Evolutionary conservation across 2,113 vertebrate species (phyloP).

Genomic region (Bambusicola thoracicus): DNA sequence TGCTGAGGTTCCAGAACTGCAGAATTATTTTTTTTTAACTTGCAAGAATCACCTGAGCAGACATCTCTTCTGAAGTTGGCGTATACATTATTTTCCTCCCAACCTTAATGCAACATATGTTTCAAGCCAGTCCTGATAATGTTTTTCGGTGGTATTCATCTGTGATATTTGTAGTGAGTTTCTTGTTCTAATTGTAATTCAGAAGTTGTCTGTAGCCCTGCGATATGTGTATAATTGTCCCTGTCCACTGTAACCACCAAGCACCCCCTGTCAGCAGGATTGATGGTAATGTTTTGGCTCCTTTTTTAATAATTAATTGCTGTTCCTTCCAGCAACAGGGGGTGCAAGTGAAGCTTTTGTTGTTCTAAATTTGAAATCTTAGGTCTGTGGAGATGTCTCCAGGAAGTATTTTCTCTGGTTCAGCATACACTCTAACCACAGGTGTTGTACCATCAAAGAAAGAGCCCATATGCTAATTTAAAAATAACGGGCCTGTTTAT

Average conservation of each 20-base stretch:
- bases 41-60: background rate
- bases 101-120: slow-evolving; percentile 10
- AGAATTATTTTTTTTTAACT: background rate
- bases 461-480: slow-evolving; percentile 58
- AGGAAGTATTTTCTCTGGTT: slow-evolving; percentile 41
- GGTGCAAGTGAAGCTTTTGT: slow-evolving; percentile 57
- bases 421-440: slow-evolving; percentile 55
- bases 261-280: slow-evolving; percentile 60
- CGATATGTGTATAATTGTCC: slow-evolving; percentile 67
- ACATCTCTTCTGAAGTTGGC: slow-evolving; percentile 7
- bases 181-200: slow-evolving; percentile 58
- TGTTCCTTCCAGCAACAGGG: slow-evolving; percentile 51
- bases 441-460: slow-evolving; percentile 70
- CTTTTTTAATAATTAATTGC: slow-evolving; percentile 71
- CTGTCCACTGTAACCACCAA: slow-evolving; percentile 51
- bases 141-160: slow-evolving; percentile 39
- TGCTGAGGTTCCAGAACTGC: background rate
- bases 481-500: slow-evolving; percentile 69
- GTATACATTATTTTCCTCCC: background rate
- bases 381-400: slow-evolving; percentile 52
- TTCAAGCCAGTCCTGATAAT: slow-evolving; percentile 53
- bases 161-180: slow-evolving; percentile 47
- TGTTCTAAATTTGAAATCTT: slow-evolving; percentile 59
- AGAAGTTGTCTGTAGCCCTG: slow-evolving; percentile 61
- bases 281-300: slow-evolving; percentile 62